Conservation (phyloP, 2,113 vertebrate species). For the Laticauda laticaudata region DNA sequence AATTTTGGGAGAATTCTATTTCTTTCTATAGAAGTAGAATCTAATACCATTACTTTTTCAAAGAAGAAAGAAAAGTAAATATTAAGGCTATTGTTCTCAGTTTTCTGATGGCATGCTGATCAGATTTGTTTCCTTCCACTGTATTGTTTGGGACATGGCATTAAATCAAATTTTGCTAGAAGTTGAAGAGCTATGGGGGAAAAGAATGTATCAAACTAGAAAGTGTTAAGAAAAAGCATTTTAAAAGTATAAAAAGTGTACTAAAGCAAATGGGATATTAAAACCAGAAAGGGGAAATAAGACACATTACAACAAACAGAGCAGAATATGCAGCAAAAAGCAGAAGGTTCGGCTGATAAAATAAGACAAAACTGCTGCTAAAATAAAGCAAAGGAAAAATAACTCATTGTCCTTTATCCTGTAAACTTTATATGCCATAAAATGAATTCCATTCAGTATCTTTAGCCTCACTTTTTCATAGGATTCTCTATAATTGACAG, state of each 20-base stretch:
- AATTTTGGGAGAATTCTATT: neutral
- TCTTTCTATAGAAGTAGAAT: neutral
- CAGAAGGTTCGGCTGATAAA: neutral
- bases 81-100: neutral
- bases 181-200: neutral
- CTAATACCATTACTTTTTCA: neutral
- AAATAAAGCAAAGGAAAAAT: neutral
- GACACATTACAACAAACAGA: neutral
- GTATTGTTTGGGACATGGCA: neutral
- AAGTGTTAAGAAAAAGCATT: neutral
- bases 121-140: neutral
- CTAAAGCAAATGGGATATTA: conserved; percentile 24
- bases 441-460: neutral
- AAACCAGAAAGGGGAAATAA: neutral
- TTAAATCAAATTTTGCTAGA: neutral
- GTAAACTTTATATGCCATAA: neutral
- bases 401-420: neutral
- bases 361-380: neutral
- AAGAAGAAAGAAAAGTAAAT: neutral
- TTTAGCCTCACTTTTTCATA: neutral
- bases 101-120: neutral
- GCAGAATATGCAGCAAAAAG: neutral
- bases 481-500: neutral
- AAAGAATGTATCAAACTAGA: conserved; percentile 1
- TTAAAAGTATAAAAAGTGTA: neutral